A percentile compares a stretch with the other conserved stretches of the same genome.
phyloP scores from a whole-genome alignment of 2,888 invertebrate species.

The Lysandra bellargus region DNA sequence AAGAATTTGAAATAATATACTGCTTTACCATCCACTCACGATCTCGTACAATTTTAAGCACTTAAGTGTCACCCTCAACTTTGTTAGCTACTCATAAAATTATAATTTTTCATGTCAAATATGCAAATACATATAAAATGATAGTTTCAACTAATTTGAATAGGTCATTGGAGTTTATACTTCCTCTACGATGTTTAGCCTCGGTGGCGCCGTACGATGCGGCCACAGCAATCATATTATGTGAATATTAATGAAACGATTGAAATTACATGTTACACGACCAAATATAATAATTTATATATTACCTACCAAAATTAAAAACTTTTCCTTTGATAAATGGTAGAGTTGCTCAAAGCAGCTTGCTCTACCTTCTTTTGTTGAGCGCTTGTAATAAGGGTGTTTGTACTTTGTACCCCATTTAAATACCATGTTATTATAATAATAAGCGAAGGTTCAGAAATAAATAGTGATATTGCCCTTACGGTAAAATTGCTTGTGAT shows the following conservation, averaged over 20 bases:
- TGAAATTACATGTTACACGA: neutral
- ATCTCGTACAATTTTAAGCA: neutral
- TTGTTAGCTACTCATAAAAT: neutral
- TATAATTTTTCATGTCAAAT: constrained; percentile 20
- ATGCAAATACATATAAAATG: constrained; percentile 43
- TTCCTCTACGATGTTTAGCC: constrained; percentile 58
- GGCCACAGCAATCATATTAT: constrained; percentile 24
- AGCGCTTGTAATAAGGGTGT: neutral
- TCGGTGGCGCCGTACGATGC: constrained; percentile 48
- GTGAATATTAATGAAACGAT: constrained; percentile 28
- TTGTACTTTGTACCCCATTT: too few relatives aligned
- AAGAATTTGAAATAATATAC: too few relatives aligned
- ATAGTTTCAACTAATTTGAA: constrained; percentile 46
- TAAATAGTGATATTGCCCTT: neutral
- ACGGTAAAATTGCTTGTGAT: neutral
- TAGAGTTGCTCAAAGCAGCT: neutral
- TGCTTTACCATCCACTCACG: neutral
- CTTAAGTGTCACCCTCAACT: neutral
- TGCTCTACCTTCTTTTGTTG: neutral
- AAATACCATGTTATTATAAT: too few relatives aligned
- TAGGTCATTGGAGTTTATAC: constrained; percentile 54
- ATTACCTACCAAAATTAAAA: neutral
- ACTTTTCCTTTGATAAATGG: neutral
- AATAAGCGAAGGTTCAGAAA: neutral
- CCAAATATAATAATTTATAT: neutral